Evolutionary conservation across 2,888 invertebrate genomes (phyloP).

Genomic region (Hemithea aestivaria): DNA sequence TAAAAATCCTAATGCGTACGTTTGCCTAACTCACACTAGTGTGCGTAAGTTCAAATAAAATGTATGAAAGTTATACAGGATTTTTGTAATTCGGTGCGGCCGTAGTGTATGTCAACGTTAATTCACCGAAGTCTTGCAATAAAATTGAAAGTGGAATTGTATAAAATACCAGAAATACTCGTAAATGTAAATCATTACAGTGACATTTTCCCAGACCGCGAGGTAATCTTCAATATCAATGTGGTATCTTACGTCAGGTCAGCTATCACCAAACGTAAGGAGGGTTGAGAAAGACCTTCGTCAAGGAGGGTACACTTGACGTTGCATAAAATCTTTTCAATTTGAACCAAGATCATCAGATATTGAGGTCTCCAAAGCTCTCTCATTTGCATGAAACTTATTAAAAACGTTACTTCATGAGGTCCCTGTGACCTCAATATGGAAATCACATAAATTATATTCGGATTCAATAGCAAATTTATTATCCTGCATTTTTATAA

Average conservation of each 20-base stretch:
- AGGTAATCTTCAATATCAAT: slow-evolving; percentile 50
- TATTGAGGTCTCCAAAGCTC: slow-evolving; percentile 44
- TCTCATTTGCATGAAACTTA: slow-evolving; percentile 73
- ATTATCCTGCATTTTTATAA: slow-evolving; percentile 8
- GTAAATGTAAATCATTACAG: slow-evolving; percentile 11
- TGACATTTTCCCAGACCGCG: slow-evolving; percentile 10
- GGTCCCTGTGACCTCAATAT: slow-evolving; percentile 37
- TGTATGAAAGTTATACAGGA: too few relatives aligned
- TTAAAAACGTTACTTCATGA: slow-evolving; percentile 58
- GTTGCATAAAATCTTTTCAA: slow-evolving; percentile 62
- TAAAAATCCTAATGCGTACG: too few relatives aligned
- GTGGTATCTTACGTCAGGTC: slow-evolving; percentile 42
- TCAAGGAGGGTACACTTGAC: slow-evolving; percentile 67
- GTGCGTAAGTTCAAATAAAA: too few relatives aligned
- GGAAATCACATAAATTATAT: slow-evolving; percentile 45
- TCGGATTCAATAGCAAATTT: slow-evolving; percentile 24
- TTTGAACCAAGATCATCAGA: slow-evolving; percentile 59
- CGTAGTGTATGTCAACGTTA: too few relatives aligned
- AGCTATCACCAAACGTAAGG: slow-evolving; percentile 48
- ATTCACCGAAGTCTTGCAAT: too few relatives aligned
- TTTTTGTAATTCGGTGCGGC: too few relatives aligned
- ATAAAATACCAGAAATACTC: too few relatives aligned
- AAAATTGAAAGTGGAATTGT: too few relatives aligned
- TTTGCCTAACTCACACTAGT: too few relatives aligned
- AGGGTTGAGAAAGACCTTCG: slow-evolving; percentile 66